A percentile compares a stretch with the other conserved stretches of the same genome.
Conservation (phyloP, 2,888 invertebrate species). For the Agrochola litura region DNA sequence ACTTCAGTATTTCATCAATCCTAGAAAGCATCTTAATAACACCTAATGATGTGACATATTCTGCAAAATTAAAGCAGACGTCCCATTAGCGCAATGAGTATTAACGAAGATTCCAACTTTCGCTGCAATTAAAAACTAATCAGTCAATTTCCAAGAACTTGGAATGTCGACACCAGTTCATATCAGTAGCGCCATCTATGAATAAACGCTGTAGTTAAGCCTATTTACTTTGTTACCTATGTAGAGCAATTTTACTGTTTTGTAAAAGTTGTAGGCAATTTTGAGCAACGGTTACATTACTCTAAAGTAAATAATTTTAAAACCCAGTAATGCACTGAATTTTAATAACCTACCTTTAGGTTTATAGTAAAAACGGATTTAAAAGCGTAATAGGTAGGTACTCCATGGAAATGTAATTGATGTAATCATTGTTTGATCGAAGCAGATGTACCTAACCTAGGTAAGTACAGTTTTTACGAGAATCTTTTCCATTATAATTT, state of each 20-base stretch:
- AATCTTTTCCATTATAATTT: constrained; percentile 4
- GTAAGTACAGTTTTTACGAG: not conserved
- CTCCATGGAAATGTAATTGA: not conserved
- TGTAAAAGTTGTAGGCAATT: not conserved
- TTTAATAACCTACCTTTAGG: not conserved
- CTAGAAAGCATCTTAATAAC: constrained; percentile 13
- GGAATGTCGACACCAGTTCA: constrained; percentile 18
- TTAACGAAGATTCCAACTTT: constrained; percentile 59
- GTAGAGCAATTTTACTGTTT: not conserved
- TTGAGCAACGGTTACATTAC: not conserved
- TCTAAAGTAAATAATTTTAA: not conserved
- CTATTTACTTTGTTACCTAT: constrained; percentile 10
- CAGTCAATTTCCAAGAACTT: constrained; percentile 57
- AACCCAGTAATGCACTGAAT: not conserved
- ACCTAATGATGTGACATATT: constrained; percentile 42
- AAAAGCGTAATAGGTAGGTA: not conserved
- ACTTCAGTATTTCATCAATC: constrained; percentile 10
- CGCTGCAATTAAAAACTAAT: constrained; percentile 67
- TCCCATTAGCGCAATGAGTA: constrained; percentile 43
- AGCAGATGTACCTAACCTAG: not conserved
- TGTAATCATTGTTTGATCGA: not conserved
- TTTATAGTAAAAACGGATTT: not conserved
- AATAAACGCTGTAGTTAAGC: constrained; percentile 12
- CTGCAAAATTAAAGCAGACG: constrained; percentile 31
- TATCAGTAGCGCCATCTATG: constrained; percentile 66